Base-by-base conservation (phyloP, 2,888 invertebrate species). In the Podotricha telesiphe region DNA sequence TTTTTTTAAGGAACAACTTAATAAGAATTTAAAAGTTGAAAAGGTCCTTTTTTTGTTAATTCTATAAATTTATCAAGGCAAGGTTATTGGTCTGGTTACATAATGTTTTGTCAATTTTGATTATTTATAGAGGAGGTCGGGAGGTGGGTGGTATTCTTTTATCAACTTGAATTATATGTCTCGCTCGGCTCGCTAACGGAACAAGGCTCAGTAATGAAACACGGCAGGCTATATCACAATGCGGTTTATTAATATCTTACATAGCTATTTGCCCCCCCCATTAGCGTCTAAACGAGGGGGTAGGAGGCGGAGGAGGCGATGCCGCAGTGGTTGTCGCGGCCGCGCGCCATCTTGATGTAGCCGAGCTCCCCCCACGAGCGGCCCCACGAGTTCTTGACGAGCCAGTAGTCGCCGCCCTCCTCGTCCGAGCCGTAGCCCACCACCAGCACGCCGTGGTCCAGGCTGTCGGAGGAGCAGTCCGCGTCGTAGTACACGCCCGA, bases 311-410 rank as follows among this genome's bases (percentile, higher is more conserved):
- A 86, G 56, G 95, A 93, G 66, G 98, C 98, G 86, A 98, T 95
- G 79, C 98, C 98, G 86, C 98, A 98, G 84, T 96, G 95, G 88
- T 98, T 98, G 42, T 96, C 79, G 79, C 93, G 94, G 90, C 98
- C 97, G 78, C 98, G 95, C 37, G 96, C 94, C 96, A 98, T 98
- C 89, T 96, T 96, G 80, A 98, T 96, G 93, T 96, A 98, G 50
- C 98, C 98, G 7, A 95, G 83, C 59, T 95, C 94, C 45, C 98
- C 98, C 98, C 98, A 98, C 15, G 90, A 83, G 73, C 91, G 86
- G 15, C 96, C 95, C 96, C 97, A 97, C 62, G 97, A 97, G 91
- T 98, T 98, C 93, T 98, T 98, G 68, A 98, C 96, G 34, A 97
- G 89, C 97, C 97, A 98, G 87, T 96, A 97, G 85, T 97, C 96